Evolutionary conservation across 2,888 invertebrate genomes (phyloP), one percentile per base, ranked within the genome.

Genomic region (Pterostichus niger): DNA sequence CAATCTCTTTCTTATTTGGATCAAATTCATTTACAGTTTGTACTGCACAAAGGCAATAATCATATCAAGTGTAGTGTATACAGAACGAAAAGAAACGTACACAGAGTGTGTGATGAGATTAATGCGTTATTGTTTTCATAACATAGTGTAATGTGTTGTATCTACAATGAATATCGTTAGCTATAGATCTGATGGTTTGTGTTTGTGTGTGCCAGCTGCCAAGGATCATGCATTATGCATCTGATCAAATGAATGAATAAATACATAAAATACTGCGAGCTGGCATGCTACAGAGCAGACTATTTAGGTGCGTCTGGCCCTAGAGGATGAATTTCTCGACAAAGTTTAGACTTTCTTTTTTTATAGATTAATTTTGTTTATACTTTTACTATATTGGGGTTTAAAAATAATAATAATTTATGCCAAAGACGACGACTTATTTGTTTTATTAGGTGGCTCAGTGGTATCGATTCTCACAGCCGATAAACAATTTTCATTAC

Each of bases 81-180:
- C 59, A 56, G 9, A 24, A 31, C 59, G 17, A 33, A 64, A 64
- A 64, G 64, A 71, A 17, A 7, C 17, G 9, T 13, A 71, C 40
- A 64, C 44, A 17, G 7, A 44, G 64, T 13, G n/a, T 17, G 44
- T 40, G 64, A 76, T 49, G 77, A 77, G 77, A 77, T 77, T 33
- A 77, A 77, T 77, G 77, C 56, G 15, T 56, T 77, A 77, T 77
- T 77, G 77, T 77, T 77, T 77, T 77, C 77, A 77, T 77, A 77
- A 77, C 77, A 77, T 77, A 40, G 54, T 54, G 40, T 56, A 56
- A 56, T 56, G 56, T 77, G 77, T 77, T 77, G 77, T 77, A 77
- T 77, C 77, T 77, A 77, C 56, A 77, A 77, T 77, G 77, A 77
- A 56, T 77, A 77, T 77, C 77, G 77, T 77, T 77, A 56, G 54